Percentiles rank a stretch among this genome's conserved stretches.
Conservation (phyloP, 2,113 vertebrate genomes). For the Coregonus clupeaformis region DNA sequence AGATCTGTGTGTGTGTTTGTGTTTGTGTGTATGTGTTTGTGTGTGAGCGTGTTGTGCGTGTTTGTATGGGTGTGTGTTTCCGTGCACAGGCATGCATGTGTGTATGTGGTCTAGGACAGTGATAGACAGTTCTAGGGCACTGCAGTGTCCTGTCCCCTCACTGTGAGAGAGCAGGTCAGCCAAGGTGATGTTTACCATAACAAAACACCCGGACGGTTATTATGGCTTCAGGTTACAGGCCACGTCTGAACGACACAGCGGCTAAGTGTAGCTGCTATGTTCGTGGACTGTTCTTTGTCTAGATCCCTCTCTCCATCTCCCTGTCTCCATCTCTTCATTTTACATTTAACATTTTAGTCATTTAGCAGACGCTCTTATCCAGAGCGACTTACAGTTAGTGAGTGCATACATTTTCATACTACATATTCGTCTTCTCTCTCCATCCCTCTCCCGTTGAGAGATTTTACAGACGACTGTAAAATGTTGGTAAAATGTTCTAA, state of each 20-base stretch:
- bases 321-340: too few relatives aligned
- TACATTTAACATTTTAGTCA: too few relatives aligned
- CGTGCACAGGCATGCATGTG: too few relatives aligned
- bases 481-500: constrained; percentile 43
- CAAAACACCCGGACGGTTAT: constrained; percentile 48
- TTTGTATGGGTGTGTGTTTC: background rate
- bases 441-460: background rate
- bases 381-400: too few relatives aligned
- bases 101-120: background rate
- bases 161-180: constrained; percentile 38
- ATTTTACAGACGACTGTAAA: background rate
- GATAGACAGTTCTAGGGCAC: constrained; percentile 58
- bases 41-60: too few relatives aligned
- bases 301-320: too few relatives aligned
- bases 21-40: too few relatives aligned
- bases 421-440: background rate
- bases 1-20: constrained; percentile 11
- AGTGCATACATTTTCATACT: too few relatives aligned
- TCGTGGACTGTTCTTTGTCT: constrained; percentile 2
- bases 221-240: constrained; percentile 35
- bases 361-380: too few relatives aligned
- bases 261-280: constrained; percentile 21
- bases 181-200: constrained; percentile 62
- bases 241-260: constrained; percentile 6
- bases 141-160: constrained; percentile 26